These are phyloP conservation scores for Coleophora deauratella DNA, from an alignment of 2,888 invertebrate genomes.

Conservation along the genomic window DNA sequence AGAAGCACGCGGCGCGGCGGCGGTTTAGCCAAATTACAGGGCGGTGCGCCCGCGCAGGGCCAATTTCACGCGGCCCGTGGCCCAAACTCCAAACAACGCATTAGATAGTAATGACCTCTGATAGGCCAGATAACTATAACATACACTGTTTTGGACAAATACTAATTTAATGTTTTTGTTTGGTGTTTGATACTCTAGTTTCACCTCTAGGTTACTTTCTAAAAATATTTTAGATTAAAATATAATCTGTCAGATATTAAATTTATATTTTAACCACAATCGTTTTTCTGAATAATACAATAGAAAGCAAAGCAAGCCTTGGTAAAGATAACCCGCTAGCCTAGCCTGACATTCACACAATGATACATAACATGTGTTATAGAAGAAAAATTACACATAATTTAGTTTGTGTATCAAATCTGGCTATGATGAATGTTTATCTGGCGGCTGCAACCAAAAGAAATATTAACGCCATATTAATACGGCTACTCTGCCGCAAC, in stretches of 20 bases:
- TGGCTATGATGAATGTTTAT: slow-evolving; percentile 38
- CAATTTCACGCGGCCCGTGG: slow-evolving; percentile 41
- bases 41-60: slow-evolving; percentile 44
- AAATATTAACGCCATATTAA: slow-evolving; percentile 57
- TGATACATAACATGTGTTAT: neutral
- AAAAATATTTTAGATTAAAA: too few species aligned
- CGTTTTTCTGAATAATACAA: too few species aligned
- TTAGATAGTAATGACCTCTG: slow-evolving; percentile 54
- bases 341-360: too few species aligned
- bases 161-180: too few species aligned
- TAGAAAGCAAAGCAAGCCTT: too few species aligned
- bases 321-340: too few species aligned
- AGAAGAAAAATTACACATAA: slow-evolving; percentile 18
- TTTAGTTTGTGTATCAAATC: slow-evolving; percentile 32
- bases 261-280: too few species aligned
- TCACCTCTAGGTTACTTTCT: too few species aligned
- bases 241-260: too few species aligned
- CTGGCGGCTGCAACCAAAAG: slow-evolving; percentile 34
- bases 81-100: slow-evolving; percentile 62
- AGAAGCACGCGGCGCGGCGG: slow-evolving; percentile 43
- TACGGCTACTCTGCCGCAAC: slow-evolving; percentile 40
- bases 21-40: slow-evolving; percentile 57
- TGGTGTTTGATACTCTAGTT: too few species aligned
- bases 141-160: neutral
- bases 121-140: neutral